phyloP scores from a whole-genome alignment of 2,113 vertebrate species.

The Crotalus viridis region DNA sequence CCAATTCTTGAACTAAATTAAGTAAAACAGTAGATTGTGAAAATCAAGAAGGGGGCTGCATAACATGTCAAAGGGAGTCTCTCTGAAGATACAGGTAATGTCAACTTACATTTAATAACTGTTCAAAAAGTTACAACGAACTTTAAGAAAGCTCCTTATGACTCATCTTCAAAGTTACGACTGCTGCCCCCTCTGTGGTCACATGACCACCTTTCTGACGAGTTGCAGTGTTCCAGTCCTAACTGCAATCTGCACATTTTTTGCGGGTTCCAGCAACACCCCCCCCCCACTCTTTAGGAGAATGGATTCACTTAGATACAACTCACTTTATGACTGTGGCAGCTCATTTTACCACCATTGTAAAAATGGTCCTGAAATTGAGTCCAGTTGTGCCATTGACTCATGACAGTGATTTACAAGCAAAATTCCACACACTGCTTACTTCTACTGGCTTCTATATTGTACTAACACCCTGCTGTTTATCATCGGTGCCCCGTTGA shows the following conservation, averaged over 20 bases:
- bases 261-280: not conserved
- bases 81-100: not conserved
- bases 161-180: not conserved
- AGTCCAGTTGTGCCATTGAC: not conserved
- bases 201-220: not conserved
- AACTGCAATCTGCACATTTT: not conserved
- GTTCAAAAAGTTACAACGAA: not conserved
- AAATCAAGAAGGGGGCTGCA: not conserved
- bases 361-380: not conserved
- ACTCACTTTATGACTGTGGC: not conserved
- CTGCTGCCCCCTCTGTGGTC: not conserved
- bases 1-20: not conserved
- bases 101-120: not conserved
- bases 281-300: not conserved
- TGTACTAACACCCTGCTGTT: not conserved
- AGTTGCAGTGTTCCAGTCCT: not conserved
- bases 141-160: not conserved
- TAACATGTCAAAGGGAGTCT: accelerated
- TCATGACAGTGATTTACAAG: not conserved
- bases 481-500: not conserved
- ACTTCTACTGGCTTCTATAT: not conserved
- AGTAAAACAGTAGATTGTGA: not conserved
- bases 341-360: not conserved
- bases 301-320: not conserved
- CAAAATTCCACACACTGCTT: not conserved